phyloP scores from a whole-genome alignment of 2,888 invertebrate genomes.

The Sphaerophoria rueppellii region DNA sequence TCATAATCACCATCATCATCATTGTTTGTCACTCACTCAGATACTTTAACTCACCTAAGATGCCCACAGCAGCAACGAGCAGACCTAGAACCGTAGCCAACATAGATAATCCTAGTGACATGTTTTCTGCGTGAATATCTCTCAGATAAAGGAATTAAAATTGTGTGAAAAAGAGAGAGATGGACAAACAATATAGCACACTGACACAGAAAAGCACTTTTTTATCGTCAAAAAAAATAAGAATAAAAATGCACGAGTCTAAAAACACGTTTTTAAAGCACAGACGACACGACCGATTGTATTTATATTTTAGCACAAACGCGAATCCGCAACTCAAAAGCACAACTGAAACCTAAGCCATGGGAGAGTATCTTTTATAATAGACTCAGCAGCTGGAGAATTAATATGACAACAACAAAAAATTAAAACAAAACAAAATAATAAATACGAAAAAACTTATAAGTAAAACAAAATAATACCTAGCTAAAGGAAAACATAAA shows the following conservation, averaged over 20 bases:
- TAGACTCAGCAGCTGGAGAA: slow-evolving; percentile 44
- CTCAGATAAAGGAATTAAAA: slow-evolving; percentile 30
- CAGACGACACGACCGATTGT: slow-evolving; percentile 5
- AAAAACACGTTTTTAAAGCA: neutral
- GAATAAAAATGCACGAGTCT: slow-evolving; percentile 1
- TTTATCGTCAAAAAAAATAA: neutral
- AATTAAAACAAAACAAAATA: slow-evolving; percentile 34
- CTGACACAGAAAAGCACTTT: slow-evolving; percentile 26
- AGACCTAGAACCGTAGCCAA: slow-evolving; percentile 43
- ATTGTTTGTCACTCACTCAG: slow-evolving; percentile 37
- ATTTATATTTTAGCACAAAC: slow-evolving; percentile 57
- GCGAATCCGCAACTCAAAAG: slow-evolving; percentile 71
- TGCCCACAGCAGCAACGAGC: slow-evolving; percentile 43
- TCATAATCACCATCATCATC: slow-evolving; percentile 1
- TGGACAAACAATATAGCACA: slow-evolving; percentile 21
- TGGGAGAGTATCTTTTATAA: slow-evolving; percentile 73
- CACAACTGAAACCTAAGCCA: slow-evolving; percentile 77
- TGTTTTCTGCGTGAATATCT: slow-evolving; percentile 29
- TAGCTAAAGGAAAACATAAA: slow-evolving; percentile 16
- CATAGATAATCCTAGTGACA: slow-evolving; percentile 54
- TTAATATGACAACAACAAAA: slow-evolving; percentile 44
- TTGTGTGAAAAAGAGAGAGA: neutral
- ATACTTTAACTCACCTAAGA: slow-evolving; percentile 37
- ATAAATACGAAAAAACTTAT: slow-evolving; percentile 15
- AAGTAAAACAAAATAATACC: slow-evolving; percentile 7